Evolutionary conservation across 2,797 vertebrate genomes (phyloP).

Genomic region (Lacerta agilis): DNA sequence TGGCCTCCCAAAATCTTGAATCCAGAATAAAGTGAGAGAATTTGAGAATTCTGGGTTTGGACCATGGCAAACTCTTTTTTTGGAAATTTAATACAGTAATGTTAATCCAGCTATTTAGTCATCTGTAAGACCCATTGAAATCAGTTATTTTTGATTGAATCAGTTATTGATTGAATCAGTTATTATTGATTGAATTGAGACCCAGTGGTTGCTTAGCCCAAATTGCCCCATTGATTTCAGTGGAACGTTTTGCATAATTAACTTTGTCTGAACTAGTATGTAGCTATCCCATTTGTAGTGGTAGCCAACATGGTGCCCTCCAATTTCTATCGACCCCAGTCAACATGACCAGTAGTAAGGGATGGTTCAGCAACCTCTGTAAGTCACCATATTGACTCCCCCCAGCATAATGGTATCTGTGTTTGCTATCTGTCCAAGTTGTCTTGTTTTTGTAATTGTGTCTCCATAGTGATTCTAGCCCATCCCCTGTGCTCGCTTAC

Average conservation of each 20-base stretch:
- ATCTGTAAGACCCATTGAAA: background rate
- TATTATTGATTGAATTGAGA: background rate
- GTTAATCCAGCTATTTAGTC: background rate
- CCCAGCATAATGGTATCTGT: background rate
- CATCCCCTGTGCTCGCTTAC: background rate
- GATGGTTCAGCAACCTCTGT: no score
- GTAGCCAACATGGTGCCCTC: background rate
- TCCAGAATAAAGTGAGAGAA: background rate
- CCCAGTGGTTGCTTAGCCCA: background rate
- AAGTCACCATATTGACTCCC: no score
- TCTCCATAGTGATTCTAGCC: background rate
- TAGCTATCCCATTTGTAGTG: background rate
- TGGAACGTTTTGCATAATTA: background rate
- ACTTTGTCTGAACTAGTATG: background rate
- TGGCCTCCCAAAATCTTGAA: background rate
- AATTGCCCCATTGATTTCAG: background rate
- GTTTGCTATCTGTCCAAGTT: background rate
- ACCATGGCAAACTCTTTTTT: background rate
- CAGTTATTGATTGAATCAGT: background rate
- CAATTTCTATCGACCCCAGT: no score
- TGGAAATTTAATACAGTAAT: background rate
- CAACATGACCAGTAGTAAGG: no score
- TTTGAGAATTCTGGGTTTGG: background rate
- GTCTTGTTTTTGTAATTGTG: constrained; percentile 7
- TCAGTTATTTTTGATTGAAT: no score